phyloP scores from a whole-genome alignment of 2,888 invertebrate species.

The Scelioninae gen. 1 region DNA sequence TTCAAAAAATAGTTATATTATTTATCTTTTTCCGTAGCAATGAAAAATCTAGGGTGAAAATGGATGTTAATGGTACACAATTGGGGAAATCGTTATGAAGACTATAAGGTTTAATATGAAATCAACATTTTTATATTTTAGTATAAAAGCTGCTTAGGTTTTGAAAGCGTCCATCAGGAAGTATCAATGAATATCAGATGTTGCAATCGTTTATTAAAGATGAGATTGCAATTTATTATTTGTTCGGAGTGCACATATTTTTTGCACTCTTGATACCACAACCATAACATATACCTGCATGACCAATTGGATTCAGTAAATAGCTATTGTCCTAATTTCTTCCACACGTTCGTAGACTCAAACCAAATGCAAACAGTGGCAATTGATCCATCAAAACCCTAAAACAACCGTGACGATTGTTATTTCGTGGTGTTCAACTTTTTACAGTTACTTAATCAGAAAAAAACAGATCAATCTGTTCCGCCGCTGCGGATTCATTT shows the following conservation, averaged over 20 bases:
- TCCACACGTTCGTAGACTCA: constrained; percentile 10
- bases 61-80: constrained; percentile 39
- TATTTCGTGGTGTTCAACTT: constrained; percentile 51
- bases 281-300: constrained; percentile 4
- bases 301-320: constrained; percentile 18
- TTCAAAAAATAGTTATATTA: constrained; percentile 24
- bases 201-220: constrained; percentile 6
- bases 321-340: constrained; percentile 29
- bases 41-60: constrained; percentile 47
- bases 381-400: constrained; percentile 47
- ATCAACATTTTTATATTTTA: constrained; percentile 10
- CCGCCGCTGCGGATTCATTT: constrained; percentile 48
- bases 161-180: constrained; percentile 19
- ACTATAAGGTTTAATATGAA: background rate
- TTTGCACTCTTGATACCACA: background rate
- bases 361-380: constrained; percentile 18
- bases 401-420: constrained; percentile 54
- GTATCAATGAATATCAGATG: background rate
- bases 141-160: background rate
- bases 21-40: constrained; percentile 1
- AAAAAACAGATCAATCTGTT: constrained; percentile 59
- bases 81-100: constrained; percentile 17
- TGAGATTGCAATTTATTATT: constrained; percentile 12
- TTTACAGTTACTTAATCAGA: constrained; percentile 51
- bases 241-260: background rate